phyloP scores from a whole-genome alignment of 2,797 vertebrate species.

The Zenarchopterus dispar region DNA sequence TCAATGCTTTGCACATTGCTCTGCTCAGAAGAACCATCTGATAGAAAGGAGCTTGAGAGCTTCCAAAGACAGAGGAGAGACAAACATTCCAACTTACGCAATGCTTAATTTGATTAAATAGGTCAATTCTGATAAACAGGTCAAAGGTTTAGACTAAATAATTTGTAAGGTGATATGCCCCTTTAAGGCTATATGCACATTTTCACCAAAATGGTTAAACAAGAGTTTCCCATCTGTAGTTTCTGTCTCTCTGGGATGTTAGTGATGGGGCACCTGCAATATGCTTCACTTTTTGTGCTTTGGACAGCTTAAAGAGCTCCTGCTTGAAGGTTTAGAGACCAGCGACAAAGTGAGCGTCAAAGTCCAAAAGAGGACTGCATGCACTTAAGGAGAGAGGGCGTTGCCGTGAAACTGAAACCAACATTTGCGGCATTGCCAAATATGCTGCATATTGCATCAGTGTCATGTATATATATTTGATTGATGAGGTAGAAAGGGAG shows the following conservation, averaged over 20 bases:
- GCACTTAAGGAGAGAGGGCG: constrained; percentile 11
- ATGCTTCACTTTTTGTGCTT: constrained; percentile 43
- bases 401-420: constrained; percentile 24
- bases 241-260: constrained; percentile 1
- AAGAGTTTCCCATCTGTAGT: background rate
- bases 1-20: too few species aligned
- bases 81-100: background rate
- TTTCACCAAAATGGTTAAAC: background rate
- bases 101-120: background rate
- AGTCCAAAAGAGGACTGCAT: constrained; percentile 41
- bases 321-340: constrained; percentile 62
- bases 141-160: too few species aligned
- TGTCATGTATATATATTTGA: constrained; percentile 28
- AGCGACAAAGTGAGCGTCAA: constrained; percentile 28
- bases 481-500: constrained; percentile 24
- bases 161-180: background rate
- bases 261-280: background rate
- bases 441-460: constrained; percentile 15
- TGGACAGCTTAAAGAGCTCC: constrained; percentile 27
- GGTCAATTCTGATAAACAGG: background rate
- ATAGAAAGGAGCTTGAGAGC: too few species aligned
- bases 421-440: constrained; percentile 5
- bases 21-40: too few species aligned
- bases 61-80: too few species aligned
- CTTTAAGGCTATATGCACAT: background rate